Evolutionary conservation across 2,113 vertebrate genomes (phyloP).

Genomic region (Capra hircus): DNA sequence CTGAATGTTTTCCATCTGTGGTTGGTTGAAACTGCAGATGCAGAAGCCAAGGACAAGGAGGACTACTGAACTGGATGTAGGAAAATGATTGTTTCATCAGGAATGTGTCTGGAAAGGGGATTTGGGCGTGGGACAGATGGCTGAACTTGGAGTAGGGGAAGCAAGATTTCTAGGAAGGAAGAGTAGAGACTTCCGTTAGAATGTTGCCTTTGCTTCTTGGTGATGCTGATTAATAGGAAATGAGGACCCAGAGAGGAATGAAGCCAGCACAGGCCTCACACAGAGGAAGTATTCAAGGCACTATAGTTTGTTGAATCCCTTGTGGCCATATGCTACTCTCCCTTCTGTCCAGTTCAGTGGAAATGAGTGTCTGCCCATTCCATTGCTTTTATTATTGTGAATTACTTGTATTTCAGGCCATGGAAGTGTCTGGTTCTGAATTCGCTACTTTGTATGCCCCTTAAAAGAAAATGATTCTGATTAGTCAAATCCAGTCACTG

Average conservation of each 20-base stretch:
- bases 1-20: neutral
- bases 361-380: neutral
- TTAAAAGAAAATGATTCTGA: neutral
- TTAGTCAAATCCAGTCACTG: neutral
- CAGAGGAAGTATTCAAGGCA: neutral
- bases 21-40: neutral
- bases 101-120: neutral
- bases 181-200: neutral
- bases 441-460: neutral
- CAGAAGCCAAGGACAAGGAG: neutral
- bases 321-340: fast-evolving
- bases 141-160: neutral
- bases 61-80: neutral
- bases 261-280: neutral
- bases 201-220: neutral
- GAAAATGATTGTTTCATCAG: neutral
- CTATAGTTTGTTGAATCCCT: fast-evolving
- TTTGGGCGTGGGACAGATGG: neutral
- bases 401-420: fast-evolving
- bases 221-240: neutral
- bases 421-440: neutral
- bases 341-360: neutral
- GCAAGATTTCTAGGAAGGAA: neutral
- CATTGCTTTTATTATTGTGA: no score
- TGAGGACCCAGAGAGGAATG: neutral